These are phyloP conservation scores for Entelurus aequoreus DNA, from an alignment of 2,113 vertebrate genomes.

Conservation along the genomic window DNA sequence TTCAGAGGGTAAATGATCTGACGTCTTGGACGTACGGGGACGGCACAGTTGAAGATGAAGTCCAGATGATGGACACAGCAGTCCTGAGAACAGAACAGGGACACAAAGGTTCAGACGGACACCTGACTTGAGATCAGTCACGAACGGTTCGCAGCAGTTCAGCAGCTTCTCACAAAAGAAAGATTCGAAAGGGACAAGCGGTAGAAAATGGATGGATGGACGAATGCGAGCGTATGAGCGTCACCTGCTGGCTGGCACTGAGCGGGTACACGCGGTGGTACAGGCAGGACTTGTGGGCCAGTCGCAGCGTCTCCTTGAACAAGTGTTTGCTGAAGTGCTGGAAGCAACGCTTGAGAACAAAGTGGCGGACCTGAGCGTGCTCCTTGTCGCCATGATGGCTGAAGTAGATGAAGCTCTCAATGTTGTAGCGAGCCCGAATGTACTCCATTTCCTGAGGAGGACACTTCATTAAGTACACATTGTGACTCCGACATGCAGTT, in stretches of 20 bases:
- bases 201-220: too few species aligned
- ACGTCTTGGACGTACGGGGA: conserved; percentile 87
- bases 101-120: conserved; percentile 40
- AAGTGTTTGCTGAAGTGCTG: conserved; percentile 76
- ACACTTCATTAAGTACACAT: neutral
- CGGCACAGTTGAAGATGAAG: conserved; percentile 80
- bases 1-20: conserved; percentile 94
- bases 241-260: conserved; percentile 68
- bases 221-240: conserved; percentile 1
- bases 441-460: conserved; percentile 81
- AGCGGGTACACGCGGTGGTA: conserved; percentile 78
- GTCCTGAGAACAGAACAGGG: conserved; percentile 67
- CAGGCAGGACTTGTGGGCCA: conserved; percentile 81
- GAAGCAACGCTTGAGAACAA: conserved; percentile 75
- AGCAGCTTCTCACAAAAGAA: neutral
- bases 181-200: too few species aligned
- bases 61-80: conserved; percentile 80
- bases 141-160: too few species aligned
- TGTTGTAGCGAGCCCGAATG: conserved; percentile 81
- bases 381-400: conserved; percentile 77
- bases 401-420: conserved; percentile 89
- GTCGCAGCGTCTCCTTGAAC: conserved; percentile 84
- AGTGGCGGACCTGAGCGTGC: conserved; percentile 80
- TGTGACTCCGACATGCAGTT: too few species aligned
- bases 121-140: too few species aligned